A percentile compares a stretch with the other conserved stretches of the same genome.
Conservation (phyloP, 2,888 invertebrate genomes). For the Deilephila porcellus region DNA sequence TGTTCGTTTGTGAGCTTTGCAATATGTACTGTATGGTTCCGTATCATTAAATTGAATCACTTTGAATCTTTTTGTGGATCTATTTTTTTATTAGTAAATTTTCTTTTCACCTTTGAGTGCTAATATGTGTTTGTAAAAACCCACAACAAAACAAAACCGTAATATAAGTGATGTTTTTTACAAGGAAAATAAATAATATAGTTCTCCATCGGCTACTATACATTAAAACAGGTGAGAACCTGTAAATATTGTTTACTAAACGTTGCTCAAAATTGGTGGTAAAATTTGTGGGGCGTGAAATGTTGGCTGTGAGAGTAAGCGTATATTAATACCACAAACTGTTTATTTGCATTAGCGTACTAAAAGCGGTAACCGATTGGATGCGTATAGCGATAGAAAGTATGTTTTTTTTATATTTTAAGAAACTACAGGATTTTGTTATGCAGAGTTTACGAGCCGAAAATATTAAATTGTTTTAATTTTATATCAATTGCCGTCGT, state of each 20-base stretch:
- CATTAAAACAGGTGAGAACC: background rate
- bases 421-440: background rate
- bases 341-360: conserved; percentile 23
- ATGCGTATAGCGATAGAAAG: conserved; percentile 12
- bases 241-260: background rate
- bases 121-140: too few relatives aligned
- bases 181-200: background rate
- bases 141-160: too few relatives aligned
- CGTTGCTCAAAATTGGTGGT: background rate
- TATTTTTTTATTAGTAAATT: too few relatives aligned
- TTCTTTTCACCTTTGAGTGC: too few relatives aligned
- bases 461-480: too few relatives aligned
- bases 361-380: conserved; percentile 17
- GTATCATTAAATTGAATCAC: background rate
- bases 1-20: background rate
- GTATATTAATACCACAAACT: background rate
- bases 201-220: background rate
- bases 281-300: conserved; percentile 26
- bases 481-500: too few relatives aligned
- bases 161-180: too few relatives aligned
- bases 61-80: background rate
- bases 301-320: conserved; percentile 2
- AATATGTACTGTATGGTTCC: background rate
- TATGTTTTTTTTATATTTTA: background rate
- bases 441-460: too few relatives aligned